Percentiles rank a stretch among this genome's conserved stretches.
Evolutionary conservation across 2,113 vertebrate species (phyloP).

Genomic region (Daboia siamensis): DNA sequence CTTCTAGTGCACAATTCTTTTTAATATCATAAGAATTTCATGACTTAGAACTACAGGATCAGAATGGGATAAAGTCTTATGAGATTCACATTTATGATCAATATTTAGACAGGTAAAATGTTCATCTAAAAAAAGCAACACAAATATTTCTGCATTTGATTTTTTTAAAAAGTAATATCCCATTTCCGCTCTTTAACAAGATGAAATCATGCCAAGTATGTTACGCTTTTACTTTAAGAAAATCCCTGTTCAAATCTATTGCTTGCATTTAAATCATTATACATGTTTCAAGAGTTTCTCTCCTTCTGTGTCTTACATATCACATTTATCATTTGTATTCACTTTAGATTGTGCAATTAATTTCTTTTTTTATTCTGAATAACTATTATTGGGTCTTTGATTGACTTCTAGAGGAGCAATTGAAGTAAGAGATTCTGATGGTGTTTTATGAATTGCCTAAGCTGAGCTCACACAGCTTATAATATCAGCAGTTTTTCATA

Average conservation of each 20-base stretch:
- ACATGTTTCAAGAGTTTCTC: neutral
- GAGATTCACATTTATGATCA: neutral
- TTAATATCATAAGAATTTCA: neutral
- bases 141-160: neutral
- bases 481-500: constrained; percentile 39
- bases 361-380: constrained; percentile 47
- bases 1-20: neutral
- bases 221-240: neutral
- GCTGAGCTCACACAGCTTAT: constrained; percentile 34
- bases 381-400: constrained; percentile 58
- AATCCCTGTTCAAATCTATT: constrained; percentile 7
- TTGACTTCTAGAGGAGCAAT: constrained; percentile 50
- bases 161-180: neutral
- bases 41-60: neutral
- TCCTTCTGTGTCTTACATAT: constrained; percentile 27
- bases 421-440: constrained; percentile 58
- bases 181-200: neutral
- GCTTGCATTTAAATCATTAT: constrained; percentile 21
- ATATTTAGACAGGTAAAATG: neutral
- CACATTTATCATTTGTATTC: constrained; percentile 38
- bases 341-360: constrained; percentile 47
- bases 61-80: neutral
- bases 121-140: neutral
- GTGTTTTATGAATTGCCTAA: constrained; percentile 47
- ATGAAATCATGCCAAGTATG: neutral